phyloP scores from a whole-genome alignment of 2,113 vertebrate genomes.

The Perca fluviatilis region DNA sequence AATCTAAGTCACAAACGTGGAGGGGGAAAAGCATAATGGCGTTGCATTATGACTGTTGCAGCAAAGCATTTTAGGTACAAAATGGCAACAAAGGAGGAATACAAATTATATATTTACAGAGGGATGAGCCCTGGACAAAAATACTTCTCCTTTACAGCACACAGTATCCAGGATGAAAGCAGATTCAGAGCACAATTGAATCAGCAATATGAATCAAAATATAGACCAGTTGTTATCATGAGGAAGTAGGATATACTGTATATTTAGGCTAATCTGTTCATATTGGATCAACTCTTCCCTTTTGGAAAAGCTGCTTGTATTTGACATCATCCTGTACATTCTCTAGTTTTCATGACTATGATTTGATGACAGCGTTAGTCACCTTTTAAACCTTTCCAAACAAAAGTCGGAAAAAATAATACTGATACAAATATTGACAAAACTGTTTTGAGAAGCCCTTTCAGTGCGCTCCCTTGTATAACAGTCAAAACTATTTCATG shows the following conservation, averaged over 20 bases:
- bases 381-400: conserved; percentile 40
- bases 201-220: conserved; percentile 32
- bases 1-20: conserved; percentile 18
- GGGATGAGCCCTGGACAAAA: conserved; percentile 39
- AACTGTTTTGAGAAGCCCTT: conserved; percentile 63
- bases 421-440: not conserved
- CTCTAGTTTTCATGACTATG: conserved; percentile 49
- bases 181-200: conserved; percentile 51
- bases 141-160: conserved; percentile 17
- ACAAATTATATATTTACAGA: conserved; percentile 17
- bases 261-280: conserved; percentile 38
- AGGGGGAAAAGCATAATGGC: not conserved
- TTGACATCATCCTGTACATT: conserved; percentile 70
- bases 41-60: conserved; percentile 41
- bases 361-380: conserved; percentile 33
- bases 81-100: conserved; percentile 18
- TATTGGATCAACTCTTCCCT: conserved; percentile 14
- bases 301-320: conserved; percentile 41
- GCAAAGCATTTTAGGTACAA: conserved; percentile 44
- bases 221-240: conserved; percentile 4
- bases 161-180: conserved; percentile 17
- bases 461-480: conserved; percentile 41
- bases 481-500: conserved; percentile 54
- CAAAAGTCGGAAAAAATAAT: conserved; percentile 7
- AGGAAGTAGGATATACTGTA: conserved; percentile 39